Percentiles rank a stretch among this genome's conserved stretches.
phyloP scores from a whole-genome alignment of 1,140 invertebrate species.

The Scaptomyza graminum region DNA sequence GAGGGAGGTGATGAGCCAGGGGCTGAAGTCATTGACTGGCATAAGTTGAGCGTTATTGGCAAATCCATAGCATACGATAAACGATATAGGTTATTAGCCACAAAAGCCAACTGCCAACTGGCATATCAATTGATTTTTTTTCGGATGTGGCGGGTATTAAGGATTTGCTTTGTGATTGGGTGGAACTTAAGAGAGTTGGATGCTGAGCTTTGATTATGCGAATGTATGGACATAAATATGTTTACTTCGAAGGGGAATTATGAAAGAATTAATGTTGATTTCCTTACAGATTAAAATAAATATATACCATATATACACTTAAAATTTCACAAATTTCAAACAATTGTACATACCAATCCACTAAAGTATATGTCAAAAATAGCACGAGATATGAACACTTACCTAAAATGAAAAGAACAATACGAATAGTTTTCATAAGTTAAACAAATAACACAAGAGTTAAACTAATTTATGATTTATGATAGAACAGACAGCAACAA shows the following conservation, averaged over 20 bases:
- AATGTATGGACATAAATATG: not conserved
- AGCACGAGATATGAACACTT: constrained; percentile 33
- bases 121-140: constrained; percentile 64
- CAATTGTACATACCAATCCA: constrained; percentile 53
- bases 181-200: not conserved
- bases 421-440: constrained; percentile 30
- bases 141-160: constrained; percentile 9
- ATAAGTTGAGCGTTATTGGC: constrained; percentile 53
- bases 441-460: constrained; percentile 25
- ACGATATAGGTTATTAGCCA: constrained; percentile 62
- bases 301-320: too few species aligned
- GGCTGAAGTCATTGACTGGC: constrained; percentile 41
- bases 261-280: too few species aligned
- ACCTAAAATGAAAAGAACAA: constrained; percentile 55
- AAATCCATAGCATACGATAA: constrained; percentile 21
- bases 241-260: not conserved
- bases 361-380: not conserved
- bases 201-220: not conserved
- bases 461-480: constrained; percentile 37
- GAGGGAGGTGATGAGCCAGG: not conserved
- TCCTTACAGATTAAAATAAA: too few species aligned
- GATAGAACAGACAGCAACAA: not conserved
- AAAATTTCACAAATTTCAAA: too few species aligned
- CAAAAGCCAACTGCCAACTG: constrained; percentile 18
- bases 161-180: not conserved